These are phyloP conservation scores for Phrynocephalus versicolor DNA, from an alignment of 2,113 vertebrate species.

Conservation along the genomic window DNA sequence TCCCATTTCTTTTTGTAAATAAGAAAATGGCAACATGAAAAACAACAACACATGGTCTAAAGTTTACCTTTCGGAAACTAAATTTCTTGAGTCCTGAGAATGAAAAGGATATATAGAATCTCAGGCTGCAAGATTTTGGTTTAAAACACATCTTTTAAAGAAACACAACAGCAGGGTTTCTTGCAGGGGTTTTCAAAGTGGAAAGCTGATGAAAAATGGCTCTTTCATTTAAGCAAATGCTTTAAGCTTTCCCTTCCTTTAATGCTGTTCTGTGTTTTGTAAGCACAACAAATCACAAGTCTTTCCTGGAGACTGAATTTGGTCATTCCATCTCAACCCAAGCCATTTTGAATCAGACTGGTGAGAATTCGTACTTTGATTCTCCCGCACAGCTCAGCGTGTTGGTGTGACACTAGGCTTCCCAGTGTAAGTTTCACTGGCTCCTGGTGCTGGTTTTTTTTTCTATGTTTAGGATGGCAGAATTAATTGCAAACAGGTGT, in stretches of 20 bases:
- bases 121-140: no score
- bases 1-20: background rate
- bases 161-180: no score
- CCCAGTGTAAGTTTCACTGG: no score
- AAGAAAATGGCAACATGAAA: background rate
- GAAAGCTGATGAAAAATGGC: background rate
- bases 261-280: background rate
- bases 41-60: background rate
- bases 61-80: background rate
- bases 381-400: no score
- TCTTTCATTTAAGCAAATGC: background rate
- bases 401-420: no score
- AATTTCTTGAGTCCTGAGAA: background rate
- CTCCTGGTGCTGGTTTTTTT: no score
- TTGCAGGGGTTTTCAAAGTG: background rate
- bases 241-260: background rate
- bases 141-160: no score
- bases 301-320: background rate
- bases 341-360: no score
- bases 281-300: background rate
- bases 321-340: no score
- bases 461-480: background rate
- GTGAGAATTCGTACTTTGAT: no score
- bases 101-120: background rate
- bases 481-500: background rate